Percentiles rank a stretch among this genome's conserved stretches.
phyloP scores from a whole-genome alignment of 2,888 invertebrate genomes.

The Epinotia brunnichana region DNA sequence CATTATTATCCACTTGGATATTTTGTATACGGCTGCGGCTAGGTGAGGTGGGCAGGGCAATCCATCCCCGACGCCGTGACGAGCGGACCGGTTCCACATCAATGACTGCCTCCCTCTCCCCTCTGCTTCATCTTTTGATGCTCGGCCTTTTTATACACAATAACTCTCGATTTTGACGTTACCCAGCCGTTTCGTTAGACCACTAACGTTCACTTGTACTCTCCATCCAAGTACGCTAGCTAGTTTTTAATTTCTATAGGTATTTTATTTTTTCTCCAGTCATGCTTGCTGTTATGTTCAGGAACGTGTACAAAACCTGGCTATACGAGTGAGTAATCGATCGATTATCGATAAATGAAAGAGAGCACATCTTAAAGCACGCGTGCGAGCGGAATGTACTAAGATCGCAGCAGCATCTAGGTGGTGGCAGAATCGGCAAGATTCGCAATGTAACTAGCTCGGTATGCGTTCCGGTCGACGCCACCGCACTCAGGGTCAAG shows the following conservation, averaged over 20 bases:
- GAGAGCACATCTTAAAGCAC: constrained; percentile 69
- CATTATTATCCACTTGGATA: constrained; percentile 29
- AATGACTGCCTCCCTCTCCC: constrained; percentile 75
- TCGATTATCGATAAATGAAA: constrained; percentile 62
- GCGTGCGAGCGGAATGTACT: constrained; percentile 75
- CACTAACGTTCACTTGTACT: constrained; percentile 36
- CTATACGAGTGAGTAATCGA: constrained; percentile 51
- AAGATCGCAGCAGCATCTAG: constrained; percentile 72
- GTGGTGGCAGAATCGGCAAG: constrained; percentile 72
- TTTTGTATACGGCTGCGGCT: constrained; percentile 51
- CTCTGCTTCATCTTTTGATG: constrained; percentile 60
- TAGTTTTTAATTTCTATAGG: constrained; percentile 23
- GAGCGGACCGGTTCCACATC: constrained; percentile 78
- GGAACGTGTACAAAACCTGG: constrained; percentile 6
- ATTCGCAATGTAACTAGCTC: constrained; percentile 75
- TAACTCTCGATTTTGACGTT: constrained; percentile 73
- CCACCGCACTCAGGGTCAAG: constrained; percentile 83
- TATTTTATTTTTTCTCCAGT: not conserved
- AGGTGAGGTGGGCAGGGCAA: constrained; percentile 59
- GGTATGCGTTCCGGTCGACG: constrained; percentile 83
- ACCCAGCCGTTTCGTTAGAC: constrained; percentile 57
- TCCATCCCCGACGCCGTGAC: constrained; percentile 74
- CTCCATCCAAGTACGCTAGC: not conserved
- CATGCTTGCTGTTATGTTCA: not conserved
- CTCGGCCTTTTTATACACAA: constrained; percentile 62